Base-by-base conservation (phyloP, 2,113 vertebrate genomes). In the Gymnobelideus leadbeateri region DNA sequence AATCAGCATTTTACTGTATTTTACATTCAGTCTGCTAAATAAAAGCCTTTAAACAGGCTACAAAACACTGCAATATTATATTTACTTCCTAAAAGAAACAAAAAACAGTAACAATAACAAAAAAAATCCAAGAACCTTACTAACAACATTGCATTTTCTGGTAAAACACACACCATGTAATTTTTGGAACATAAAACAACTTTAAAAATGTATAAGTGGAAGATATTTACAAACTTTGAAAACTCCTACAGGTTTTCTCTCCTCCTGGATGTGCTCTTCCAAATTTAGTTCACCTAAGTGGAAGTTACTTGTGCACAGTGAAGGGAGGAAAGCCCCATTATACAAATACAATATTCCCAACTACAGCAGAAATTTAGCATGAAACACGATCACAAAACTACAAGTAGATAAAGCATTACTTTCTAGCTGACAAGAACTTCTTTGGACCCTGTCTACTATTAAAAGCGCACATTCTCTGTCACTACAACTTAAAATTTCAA, bases 41-140 rank as follows among this genome's bases (percentile, higher is more conserved):
- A 98, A 98, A 98, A 98, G 98, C 98, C 98, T 98, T 98, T 98
- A 97, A 98, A 98, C 97, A 99, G 98, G 98, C 98, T 97, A 98
- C 98, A 98, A 98, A 99, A 99, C 98, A 99, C 98, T 98, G 98
- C 98, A 98, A 97, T 97, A 97, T 98, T 97, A 98, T 97, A 98
- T 97, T 98, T 98, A 98, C 97, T 98, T 98, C 98, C 98, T 98
- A 98, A 98, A 97, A 98, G 68, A n/a, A 84, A 84, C n/a, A 84
- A 43, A 43, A 43, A 84, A 84, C 5, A 84, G 21, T 14, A 77
- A 19, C 12, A 14, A 68, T 0, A 57, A 61, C 5, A 54, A 52
- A 3, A 54, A 77, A 77, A 97, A 98, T 97, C 98, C 97, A 97
- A 96, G 90, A 89, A 93, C 93, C 92, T 98, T 97, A 94, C 97